A percentile compares a stretch with the other conserved stretches of the same genome.
Conservation (phyloP, 2,113 vertebrate genomes). For the Apaloderma vittatum region DNA sequence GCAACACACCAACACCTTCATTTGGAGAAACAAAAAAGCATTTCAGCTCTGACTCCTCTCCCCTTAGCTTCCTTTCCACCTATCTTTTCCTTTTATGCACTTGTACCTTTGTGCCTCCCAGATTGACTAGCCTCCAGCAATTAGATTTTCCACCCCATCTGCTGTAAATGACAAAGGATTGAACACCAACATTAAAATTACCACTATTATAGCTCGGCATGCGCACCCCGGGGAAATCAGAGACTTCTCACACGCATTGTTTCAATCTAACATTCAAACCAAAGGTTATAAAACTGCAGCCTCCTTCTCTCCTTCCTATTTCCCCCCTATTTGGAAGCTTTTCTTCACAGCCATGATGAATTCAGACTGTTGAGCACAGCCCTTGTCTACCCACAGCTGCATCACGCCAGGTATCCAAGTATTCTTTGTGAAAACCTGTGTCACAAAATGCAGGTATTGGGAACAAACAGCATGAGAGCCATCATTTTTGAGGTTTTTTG, state of each 20-base stretch:
- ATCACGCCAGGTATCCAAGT: background rate
- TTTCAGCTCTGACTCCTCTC: background rate
- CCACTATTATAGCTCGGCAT: slow-evolving; percentile 1
- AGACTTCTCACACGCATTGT: slow-evolving; percentile 26
- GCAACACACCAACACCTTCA: background rate
- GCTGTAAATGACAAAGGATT: slow-evolving; percentile 59
- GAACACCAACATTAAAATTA: slow-evolving; percentile 52
- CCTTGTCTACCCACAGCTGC: background rate
- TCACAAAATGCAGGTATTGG: background rate
- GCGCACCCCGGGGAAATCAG: slow-evolving; percentile 59
- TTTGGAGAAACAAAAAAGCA: background rate
- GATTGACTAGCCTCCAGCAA: slow-evolving; percentile 20
- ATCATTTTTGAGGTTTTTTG: background rate
- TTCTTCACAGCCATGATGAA: slow-evolving; percentile 10
- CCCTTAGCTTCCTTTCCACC: background rate
- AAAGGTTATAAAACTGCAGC: slow-evolving; percentile 27
- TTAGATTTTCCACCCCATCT: slow-evolving; percentile 65
- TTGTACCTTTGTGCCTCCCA: background rate
- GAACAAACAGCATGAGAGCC: background rate
- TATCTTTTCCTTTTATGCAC: background rate
- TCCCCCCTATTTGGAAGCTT: slow-evolving; percentile 13
- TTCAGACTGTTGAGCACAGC: background rate
- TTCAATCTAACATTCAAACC: slow-evolving; percentile 37
- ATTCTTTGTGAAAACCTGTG: background rate
- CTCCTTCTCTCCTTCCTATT: background rate